A percentile compares a stretch with the other conserved stretches of the same genome.
phyloP scores from a whole-genome alignment of 2,113 vertebrate genomes.

The Diadophis punctatus region DNA sequence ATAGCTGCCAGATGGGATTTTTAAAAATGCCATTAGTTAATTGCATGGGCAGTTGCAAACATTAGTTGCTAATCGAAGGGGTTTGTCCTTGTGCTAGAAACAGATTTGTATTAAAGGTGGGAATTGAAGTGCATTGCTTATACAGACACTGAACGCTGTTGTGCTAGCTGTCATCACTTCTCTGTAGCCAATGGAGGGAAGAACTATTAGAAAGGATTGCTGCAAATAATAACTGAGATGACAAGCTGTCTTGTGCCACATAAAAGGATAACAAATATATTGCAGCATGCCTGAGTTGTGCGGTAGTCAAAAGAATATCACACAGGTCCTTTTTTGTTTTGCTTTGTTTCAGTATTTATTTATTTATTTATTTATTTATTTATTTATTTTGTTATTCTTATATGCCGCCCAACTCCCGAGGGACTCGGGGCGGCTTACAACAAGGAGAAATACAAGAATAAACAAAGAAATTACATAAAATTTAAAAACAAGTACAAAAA shows the following conservation, averaged over 20 bases:
- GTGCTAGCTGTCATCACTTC: neutral
- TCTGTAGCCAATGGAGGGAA: neutral
- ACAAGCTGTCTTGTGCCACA: neutral
- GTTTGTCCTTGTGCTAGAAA: conserved; percentile 4
- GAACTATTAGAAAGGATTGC: neutral
- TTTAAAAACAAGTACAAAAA: too few relatives aligned
- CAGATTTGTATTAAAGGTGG: neutral
- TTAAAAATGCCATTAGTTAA: conserved; percentile 19
- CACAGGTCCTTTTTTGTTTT: neutral
- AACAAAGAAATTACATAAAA: too few relatives aligned
- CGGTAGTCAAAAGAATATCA: neutral
- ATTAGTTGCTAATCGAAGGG: neutral
- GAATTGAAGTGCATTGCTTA: neutral
- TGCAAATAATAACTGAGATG: neutral
- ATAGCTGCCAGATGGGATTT: neutral
- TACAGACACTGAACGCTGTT: neutral
- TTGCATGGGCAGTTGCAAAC: conserved; percentile 13
- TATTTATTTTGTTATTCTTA: too few relatives aligned
- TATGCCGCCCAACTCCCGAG: too few relatives aligned
- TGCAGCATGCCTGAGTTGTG: neutral
- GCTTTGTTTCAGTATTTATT: neutral
- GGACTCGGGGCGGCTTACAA: too few relatives aligned
- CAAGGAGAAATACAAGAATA: too few relatives aligned
- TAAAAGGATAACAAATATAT: neutral
- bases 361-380: too few relatives aligned